Base-by-base conservation (phyloP, 1,140 invertebrate species). In the Drosophila murphyi region DNA sequence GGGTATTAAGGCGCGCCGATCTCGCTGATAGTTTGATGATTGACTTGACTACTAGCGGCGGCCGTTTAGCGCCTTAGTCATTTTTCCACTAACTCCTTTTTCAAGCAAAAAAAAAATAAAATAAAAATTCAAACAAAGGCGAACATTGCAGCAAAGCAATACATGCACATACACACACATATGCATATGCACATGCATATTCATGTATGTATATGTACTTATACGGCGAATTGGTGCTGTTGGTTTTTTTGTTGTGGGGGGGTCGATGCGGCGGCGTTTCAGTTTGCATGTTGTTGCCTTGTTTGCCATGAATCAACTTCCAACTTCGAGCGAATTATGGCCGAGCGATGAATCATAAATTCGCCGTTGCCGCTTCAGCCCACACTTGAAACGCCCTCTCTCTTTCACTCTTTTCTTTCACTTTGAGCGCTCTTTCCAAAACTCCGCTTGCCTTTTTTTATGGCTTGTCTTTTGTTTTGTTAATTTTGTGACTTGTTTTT, bases 241-340 rank as follows among this genome's bases (percentile, higher is more conserved):
- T 41, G 29, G 7, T 20, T 47, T 59, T 65, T 67, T 28, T 43
- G 28, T 32, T 37, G 59, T 56, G 51, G 62, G 20, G 20, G 20
- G 20, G 20, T 1, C 1, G 20, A 1, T 20, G 20, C 20, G 20
- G 37, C 10, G 2, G 3, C 8, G 10, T n/a, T 43, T 43, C 57
- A 57, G 65, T 70, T 74, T 70, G 65, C 72, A 70, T 74, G 65
- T 69, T 60, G 56, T 60, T 37, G 67, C 59, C 72, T 56, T 78
- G 82, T 86, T 86, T 61, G 75, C 82, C 78, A 67, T 86, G 82
- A 86, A 86, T 86, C 82, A 82, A 88, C 83, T 80, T 80, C 70
- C 80, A 88, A 82, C 80, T 88, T 83, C 65, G 54, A 89, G 77
- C 70, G 72, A 88, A 89, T 76, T 79, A 77, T 82, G 82, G 64